A percentile compares a stretch with the other conserved stretches of the same genome.
phyloP scores from a whole-genome alignment of 2,113 vertebrate genomes.

The Scophthalmus maximus region DNA sequence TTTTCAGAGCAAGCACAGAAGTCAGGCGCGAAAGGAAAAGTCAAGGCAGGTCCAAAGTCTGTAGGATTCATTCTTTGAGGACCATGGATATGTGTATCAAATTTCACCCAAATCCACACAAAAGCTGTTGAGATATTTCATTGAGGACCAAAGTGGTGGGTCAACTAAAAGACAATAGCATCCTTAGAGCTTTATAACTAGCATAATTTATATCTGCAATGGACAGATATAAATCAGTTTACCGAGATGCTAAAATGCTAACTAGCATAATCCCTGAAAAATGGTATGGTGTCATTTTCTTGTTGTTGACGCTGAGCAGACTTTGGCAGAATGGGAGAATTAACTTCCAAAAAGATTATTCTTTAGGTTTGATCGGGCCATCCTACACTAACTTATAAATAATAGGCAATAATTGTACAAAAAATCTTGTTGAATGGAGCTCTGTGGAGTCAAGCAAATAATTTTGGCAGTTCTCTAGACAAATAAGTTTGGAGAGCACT shows the following conservation, averaged over 20 bases:
- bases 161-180: no score
- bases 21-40: constrained; percentile 4
- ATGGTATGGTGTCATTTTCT: constrained; percentile 3
- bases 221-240: neutral
- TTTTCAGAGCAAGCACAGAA: constrained; percentile 38
- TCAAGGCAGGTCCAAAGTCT: no score
- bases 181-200: no score
- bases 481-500: constrained; percentile 36
- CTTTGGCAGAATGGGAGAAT: neutral
- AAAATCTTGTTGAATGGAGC: constrained; percentile 6
- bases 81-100: no score
- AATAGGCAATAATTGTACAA: neutral
- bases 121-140: no score
- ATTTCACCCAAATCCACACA: no score
- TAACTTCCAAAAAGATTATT: neutral
- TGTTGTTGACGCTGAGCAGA: constrained; percentile 12
- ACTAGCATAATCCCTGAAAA: neutral
- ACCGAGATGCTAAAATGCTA: constrained; percentile 22
- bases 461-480: constrained; percentile 36
- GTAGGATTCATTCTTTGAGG: no score
- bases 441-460: constrained; percentile 39
- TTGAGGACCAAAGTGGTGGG: no score
- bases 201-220: no score
- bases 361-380: neutral
- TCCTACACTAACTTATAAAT: neutral